Conservation (phyloP, 2,797 vertebrate species). For the Tapera naevia region DNA sequence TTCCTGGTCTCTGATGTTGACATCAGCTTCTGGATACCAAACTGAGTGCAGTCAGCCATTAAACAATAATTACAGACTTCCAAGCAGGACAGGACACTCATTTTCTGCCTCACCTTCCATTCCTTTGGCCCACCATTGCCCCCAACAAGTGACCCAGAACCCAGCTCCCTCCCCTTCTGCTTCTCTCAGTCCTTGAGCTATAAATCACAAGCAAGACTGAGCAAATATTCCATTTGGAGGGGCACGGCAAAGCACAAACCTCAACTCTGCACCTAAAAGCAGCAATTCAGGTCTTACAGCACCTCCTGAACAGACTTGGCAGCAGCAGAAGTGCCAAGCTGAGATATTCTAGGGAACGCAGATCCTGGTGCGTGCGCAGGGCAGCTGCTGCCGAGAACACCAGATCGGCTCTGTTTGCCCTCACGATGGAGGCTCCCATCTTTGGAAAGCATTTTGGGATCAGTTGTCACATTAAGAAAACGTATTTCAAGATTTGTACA, state of each 20-base stretch:
- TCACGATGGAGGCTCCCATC: not conserved
- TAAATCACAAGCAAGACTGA: not conserved
- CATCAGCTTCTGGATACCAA: slow-evolving; percentile 24
- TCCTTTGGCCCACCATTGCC: not conserved
- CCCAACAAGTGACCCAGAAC: not conserved
- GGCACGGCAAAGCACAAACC: not conserved
- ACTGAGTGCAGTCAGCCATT: not conserved
- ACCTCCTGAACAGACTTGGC: not conserved
- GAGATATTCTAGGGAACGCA: not conserved
- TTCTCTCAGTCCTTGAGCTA: not conserved
- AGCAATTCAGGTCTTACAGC: not conserved
- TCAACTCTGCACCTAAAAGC: not conserved
- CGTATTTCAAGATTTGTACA: not conserved
- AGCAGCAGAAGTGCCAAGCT: not conserved
- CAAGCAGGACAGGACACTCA: not conserved
- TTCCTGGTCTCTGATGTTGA: slow-evolving; percentile 31
- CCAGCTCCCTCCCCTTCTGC: not conserved
- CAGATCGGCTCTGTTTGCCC: slow-evolving; percentile 21
- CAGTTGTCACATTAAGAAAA: slow-evolving; percentile 39
- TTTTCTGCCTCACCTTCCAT: slow-evolving; percentile 39
- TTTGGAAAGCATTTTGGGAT: slow-evolving; percentile 18
- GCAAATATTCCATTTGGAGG: not conserved
- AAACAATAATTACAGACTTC: slow-evolving; percentile 19
- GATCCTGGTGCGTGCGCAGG: not conserved
- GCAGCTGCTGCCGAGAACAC: not conserved